These are phyloP conservation scores for Tiliacea citrago DNA, from an alignment of 2,888 invertebrate species.

Conservation along the genomic window DNA sequence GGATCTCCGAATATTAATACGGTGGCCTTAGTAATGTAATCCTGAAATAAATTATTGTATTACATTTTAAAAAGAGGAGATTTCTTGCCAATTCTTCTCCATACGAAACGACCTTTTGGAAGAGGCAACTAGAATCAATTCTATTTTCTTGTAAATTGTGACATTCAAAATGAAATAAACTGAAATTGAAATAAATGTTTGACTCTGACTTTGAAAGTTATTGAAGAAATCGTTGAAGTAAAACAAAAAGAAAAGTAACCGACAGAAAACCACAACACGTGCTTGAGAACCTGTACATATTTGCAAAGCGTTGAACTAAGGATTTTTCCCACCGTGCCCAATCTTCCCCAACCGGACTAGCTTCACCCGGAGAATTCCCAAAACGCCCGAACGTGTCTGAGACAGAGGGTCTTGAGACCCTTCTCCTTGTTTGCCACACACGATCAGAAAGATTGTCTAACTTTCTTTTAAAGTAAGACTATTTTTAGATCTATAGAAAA, in stretches of 20 bases:
- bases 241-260: neutral
- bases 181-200: too few species aligned
- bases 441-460: constrained; percentile 39
- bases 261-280: constrained; percentile 13
- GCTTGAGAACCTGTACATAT: constrained; percentile 47
- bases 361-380: constrained; percentile 78
- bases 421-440: constrained; percentile 71
- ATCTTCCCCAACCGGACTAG: constrained; percentile 75
- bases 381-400: constrained; percentile 78
- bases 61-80: too few species aligned
- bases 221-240: too few species aligned
- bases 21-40: neutral
- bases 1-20: neutral
- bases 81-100: too few species aligned
- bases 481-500: neutral
- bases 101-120: too few species aligned
- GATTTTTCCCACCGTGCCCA: constrained; percentile 74
- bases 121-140: too few species aligned
- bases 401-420: constrained; percentile 74
- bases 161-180: too few species aligned
- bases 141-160: too few species aligned
- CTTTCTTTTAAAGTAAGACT: neutral
- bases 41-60: neutral
- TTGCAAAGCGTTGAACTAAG: constrained; percentile 61
- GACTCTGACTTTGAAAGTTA: too few species aligned